Base-by-base conservation (phyloP, 2,888 invertebrate genomes). In the Tupiocoris notatus region DNA sequence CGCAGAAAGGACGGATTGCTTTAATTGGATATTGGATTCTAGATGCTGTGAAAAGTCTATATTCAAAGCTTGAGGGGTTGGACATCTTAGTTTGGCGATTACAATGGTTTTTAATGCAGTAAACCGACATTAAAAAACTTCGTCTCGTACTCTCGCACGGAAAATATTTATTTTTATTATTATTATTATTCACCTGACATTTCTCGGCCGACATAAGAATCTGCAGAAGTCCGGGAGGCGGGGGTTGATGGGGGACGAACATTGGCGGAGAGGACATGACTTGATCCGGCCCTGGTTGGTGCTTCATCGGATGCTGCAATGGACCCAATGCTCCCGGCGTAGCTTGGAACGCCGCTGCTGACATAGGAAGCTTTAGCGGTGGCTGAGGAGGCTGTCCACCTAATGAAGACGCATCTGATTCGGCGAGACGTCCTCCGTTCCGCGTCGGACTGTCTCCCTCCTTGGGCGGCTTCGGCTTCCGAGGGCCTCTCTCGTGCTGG, bases 401-500 rank as follows among this genome's bases (percentile, higher is more conserved):
- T 3, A 39, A 12, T 7, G 39, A 39, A 79, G 80, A 80, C 79
- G 79, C 80, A 56, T 76, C 76, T 59, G 75, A 75, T 58, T 78
- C 79, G 17, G 66, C 77, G 20, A 77, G 76, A 21, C 76, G 68
- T 3, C 39, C 39, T 12, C 39, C 39, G 39, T 7, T 12, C 39
- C 77, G 65, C 21, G 56, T 75, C 23, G 77, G 86, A 86, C 78
- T 86, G 83, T 20, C 85, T 83, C 20, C 76, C 62, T 79, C 82
- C 81, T 81, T 83, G 81, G 78, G 85, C 84, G 91, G 85, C 85
- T 97, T 96, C 3, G 96, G 95, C 85, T 96, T 96, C 77, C 97
- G 89, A 0, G 97, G 97, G 6, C 97, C 97, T 63, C 97, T 89
- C 85, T 97, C 97, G 86, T 97, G 97, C 85, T 97, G 97, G 78